These are phyloP conservation scores for Lepidurus packardi DNA, from an alignment of 1,140 invertebrate species.

Conservation along the genomic window DNA sequence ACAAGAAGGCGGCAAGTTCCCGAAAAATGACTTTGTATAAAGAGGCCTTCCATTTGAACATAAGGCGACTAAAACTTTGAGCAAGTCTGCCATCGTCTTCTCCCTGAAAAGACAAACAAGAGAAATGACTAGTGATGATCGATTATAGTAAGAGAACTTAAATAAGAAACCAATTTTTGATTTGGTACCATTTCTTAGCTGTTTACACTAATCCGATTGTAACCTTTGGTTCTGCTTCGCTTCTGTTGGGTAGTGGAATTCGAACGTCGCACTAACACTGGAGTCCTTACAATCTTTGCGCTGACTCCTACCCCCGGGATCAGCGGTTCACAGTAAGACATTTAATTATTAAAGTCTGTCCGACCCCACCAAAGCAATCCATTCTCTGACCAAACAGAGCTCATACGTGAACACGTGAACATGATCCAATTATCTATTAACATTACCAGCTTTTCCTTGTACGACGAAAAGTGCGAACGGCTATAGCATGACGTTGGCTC, in stretches of 20 bases:
- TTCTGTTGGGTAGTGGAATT: neutral
- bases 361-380: neutral
- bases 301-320: neutral
- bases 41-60: constrained; percentile 68
- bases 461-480: neutral
- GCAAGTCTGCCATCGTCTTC: neutral
- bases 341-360: neutral
- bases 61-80: constrained; percentile 42
- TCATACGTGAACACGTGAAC: neutral
- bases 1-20: constrained; percentile 60
- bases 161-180: no score
- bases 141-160: no score
- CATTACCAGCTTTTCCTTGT: neutral
- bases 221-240: neutral
- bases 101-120: neutral
- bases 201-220: no score
- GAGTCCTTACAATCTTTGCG: neutral
- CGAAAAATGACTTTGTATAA: constrained; percentile 69
- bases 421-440: constrained; percentile 10
- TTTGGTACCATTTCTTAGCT: no score
- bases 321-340: neutral
- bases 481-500: neutral
- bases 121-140: no score
- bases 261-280: neutral
- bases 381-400: neutral